Evolutionary conservation across 2,113 vertebrate genomes (phyloP).

Genomic region (Varanus komodoensis): DNA sequence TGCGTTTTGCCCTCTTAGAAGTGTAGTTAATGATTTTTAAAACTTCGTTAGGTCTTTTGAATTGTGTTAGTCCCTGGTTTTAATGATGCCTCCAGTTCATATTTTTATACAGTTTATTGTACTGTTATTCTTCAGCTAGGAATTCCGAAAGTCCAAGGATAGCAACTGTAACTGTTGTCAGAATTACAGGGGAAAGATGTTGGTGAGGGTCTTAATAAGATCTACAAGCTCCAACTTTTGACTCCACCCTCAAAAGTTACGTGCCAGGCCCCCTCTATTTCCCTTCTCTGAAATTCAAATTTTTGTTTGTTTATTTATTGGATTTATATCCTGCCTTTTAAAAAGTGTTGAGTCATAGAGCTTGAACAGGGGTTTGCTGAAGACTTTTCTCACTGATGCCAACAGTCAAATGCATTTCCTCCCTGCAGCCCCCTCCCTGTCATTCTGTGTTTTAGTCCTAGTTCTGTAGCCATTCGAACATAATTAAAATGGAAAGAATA

Average conservation of each 20-base stretch:
- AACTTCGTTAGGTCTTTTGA: background rate
- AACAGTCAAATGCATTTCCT: accelerated
- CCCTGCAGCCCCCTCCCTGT: accelerated
- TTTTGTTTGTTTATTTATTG: too few species aligned
- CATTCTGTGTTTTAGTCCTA: background rate
- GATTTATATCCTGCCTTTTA: too few species aligned
- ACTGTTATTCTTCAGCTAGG: background rate
- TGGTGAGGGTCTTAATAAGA: too few species aligned
- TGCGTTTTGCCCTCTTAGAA: too few species aligned
- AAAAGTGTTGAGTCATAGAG: too few species aligned
- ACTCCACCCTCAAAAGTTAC: too few species aligned
- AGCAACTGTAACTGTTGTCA: background rate
- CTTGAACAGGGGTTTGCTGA: background rate
- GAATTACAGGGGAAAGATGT: too few species aligned
- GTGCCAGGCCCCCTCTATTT: too few species aligned
- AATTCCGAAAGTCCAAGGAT: background rate
- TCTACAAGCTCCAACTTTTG: too few species aligned
- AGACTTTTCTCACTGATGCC: background rate
- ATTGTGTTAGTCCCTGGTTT: background rate
- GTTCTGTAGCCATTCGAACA: too few species aligned
- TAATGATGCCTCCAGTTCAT: background rate
- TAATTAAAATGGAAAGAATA: background rate
- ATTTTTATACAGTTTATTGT: background rate
- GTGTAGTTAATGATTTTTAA: background rate
- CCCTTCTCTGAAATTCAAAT: too few species aligned